A percentile compares a stretch with the other conserved stretches of the same genome.
Evolutionary conservation across 64 coral and sea anemone species (phyloP).

Genomic region (Porites lutea): DNA sequence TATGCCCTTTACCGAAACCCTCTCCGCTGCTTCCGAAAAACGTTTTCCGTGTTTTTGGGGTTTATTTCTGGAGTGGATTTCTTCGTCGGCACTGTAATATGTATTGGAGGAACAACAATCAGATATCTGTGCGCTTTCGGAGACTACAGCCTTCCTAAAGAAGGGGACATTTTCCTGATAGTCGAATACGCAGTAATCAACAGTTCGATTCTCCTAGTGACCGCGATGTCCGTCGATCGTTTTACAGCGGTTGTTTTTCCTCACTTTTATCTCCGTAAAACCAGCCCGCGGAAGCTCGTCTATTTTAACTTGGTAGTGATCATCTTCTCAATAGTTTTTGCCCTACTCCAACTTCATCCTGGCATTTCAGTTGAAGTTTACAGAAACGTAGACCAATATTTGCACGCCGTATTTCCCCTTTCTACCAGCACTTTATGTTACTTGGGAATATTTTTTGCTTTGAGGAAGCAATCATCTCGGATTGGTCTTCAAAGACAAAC

Average conservation of each 20-base stretch:
- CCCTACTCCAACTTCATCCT: not conserved
- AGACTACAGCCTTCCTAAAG: not conserved
- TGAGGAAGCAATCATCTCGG: not conserved
- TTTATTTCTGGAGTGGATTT: not conserved
- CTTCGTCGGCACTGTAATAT: not conserved
- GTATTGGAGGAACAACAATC: not conserved
- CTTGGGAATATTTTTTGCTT: not conserved
- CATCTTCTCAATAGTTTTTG: slow-evolving; percentile 13
- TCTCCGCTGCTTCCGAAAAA: slow-evolving; percentile 14
- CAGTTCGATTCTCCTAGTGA: not conserved
- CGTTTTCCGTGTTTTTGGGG: not conserved
- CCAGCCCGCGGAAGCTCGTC: not conserved
- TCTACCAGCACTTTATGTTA: not conserved
- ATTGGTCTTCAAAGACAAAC: not conserved
- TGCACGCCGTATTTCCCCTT: slow-evolving; percentile 22
- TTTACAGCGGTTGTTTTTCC: not conserved
- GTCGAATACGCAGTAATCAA: slow-evolving; percentile 2
- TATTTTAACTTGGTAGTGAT: not conserved
- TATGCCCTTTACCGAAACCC: not conserved
- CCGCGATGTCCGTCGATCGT: slow-evolving; percentile 16
- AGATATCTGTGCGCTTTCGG: slow-evolving; percentile 19
- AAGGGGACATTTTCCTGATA: not conserved
- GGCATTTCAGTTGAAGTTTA: slow-evolving; percentile 5
- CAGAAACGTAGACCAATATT: not conserved
- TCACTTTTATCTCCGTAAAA: not conserved